Evolutionary conservation across 2,113 vertebrate species (phyloP).

Genomic region (Atrichornis clamosus): DNA sequence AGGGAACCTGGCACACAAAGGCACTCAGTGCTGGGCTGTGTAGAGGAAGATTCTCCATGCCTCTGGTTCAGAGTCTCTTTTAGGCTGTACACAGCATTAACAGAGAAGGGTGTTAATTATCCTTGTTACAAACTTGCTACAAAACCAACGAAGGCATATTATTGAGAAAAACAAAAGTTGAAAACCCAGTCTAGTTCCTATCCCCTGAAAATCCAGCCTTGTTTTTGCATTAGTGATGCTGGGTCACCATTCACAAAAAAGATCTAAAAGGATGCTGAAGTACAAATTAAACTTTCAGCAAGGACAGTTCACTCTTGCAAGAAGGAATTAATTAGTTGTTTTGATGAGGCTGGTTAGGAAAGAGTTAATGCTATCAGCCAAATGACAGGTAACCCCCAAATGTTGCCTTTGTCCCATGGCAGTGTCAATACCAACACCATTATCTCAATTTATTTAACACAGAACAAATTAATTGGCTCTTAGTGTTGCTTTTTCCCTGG

Average conservation of each 20-base stretch:
- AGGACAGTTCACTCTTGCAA: not conserved
- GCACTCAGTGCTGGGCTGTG: not conserved
- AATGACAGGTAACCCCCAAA: conserved; percentile 10
- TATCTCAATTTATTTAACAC: not conserved
- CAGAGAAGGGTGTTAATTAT: not conserved
- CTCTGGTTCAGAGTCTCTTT: not conserved
- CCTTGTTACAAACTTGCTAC: not conserved
- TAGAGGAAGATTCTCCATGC: not conserved
- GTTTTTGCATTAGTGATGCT: not conserved
- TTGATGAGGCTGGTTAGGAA: not conserved
- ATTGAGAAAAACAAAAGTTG: not conserved
- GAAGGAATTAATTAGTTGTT: not conserved
- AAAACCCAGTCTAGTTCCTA: not conserved
- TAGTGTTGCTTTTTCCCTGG: not conserved
- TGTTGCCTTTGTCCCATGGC: conserved; percentile 10
- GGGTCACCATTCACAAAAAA: not conserved
- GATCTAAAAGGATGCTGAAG: not conserved
- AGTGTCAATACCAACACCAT: not conserved
- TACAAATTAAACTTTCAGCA: conserved; percentile 17
- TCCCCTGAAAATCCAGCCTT: not conserved
- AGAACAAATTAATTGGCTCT: conserved; percentile 5
- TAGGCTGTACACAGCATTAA: not conserved
- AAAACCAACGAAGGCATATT: not conserved
- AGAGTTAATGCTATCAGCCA: conserved; percentile 21
- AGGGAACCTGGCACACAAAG: not conserved